Evolutionary conservation across 2,888 invertebrate genomes (phyloP).

Genomic region (Pyrochroa serraticornis): DNA sequence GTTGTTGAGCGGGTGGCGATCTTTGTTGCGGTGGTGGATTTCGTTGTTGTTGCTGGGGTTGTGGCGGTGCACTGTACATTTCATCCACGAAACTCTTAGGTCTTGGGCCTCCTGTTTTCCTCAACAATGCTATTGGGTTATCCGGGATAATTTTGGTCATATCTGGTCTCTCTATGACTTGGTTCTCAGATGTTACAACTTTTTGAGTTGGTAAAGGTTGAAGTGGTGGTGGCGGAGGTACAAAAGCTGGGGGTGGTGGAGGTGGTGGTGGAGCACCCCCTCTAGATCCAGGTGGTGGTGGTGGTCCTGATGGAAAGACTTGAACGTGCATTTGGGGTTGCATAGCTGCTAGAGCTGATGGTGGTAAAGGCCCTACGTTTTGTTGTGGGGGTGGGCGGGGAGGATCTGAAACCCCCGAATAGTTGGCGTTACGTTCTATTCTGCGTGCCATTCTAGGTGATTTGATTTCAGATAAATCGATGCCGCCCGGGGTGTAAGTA

Average conservation of each 20-base stretch:
- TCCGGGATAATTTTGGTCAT: conserved; percentile 71
- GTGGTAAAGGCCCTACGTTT: conserved; percentile 62
- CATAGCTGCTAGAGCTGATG: conserved; percentile 67
- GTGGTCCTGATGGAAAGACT: conserved; percentile 57
- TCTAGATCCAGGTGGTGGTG: conserved; percentile 45
- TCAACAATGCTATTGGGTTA: conserved; percentile 72
- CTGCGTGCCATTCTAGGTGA: conserved; percentile 89
- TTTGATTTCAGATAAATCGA: conserved; percentile 87
- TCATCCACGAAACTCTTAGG: conserved; percentile 49
- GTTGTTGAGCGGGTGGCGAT: conserved; percentile 40
- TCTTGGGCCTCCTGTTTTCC: conserved; percentile 71
- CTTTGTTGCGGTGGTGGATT: conserved; percentile 8
- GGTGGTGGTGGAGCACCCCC: conserved; percentile 47
- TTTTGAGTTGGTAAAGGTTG: conserved; percentile 63
- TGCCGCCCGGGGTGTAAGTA: conserved; percentile 93
- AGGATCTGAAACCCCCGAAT: conserved; percentile 68
- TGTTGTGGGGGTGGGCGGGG: conserved; percentile 52
- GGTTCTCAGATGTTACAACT: conserved; percentile 58
- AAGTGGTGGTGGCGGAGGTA: conserved; percentile 60
- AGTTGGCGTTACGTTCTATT: conserved; percentile 72
- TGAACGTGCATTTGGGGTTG: conserved; percentile 71
- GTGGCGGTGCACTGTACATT: conserved; percentile 55
- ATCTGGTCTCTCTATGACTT: conserved; percentile 68
- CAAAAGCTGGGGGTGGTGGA: conserved; percentile 63
- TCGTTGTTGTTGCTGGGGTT: conserved; percentile 29